Conservation (phyloP, 35 echinoderm and acorn worm genomes). For the Ophiothrix spiculata region DNA sequence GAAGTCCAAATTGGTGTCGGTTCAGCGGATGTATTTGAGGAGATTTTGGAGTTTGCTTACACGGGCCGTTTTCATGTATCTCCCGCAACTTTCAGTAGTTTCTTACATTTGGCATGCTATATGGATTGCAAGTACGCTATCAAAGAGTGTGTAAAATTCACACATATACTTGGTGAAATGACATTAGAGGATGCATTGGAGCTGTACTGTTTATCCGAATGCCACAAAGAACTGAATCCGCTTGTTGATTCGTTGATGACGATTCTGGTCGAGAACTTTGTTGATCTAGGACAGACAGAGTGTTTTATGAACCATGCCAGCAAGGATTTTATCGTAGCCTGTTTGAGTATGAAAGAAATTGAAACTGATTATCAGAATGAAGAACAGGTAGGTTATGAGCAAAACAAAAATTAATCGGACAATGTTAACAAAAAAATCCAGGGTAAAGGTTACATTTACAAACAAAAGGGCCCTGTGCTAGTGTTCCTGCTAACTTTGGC, state of each 20-base stretch:
- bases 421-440: too few species aligned
- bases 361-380: not conserved
- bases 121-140: not conserved
- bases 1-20: not conserved
- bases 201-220: not conserved
- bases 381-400: not conserved
- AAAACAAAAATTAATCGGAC: too few species aligned
- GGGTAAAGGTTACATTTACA: too few species aligned
- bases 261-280: not conserved
- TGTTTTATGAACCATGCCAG: not conserved
- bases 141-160: not conserved
- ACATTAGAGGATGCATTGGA: not conserved
- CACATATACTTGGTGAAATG: not conserved
- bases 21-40: not conserved
- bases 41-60: not conserved
- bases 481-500: too few species aligned
- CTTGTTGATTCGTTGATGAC: not conserved
- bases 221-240: not conserved
- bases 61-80: not conserved
- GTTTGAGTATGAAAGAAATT: not conserved
- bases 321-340: not conserved
- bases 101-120: not conserved
- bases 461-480: too few species aligned
- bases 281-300: not conserved
- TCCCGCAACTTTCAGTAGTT: not conserved